Evolutionary conservation across 2,888 invertebrate species (phyloP).

Genomic region (Meganola albula): DNA sequence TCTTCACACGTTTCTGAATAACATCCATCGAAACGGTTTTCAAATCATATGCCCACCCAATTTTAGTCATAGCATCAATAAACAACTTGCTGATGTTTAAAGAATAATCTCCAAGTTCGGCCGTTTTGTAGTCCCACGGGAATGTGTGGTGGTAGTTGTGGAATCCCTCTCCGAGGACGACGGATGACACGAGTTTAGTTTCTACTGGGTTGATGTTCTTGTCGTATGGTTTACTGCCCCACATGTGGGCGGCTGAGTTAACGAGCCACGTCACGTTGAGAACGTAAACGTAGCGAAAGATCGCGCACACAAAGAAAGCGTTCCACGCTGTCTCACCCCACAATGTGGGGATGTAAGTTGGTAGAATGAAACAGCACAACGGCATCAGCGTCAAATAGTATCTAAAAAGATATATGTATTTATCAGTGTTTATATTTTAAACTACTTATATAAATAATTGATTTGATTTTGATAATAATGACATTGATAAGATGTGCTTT

Average conservation of each 20-base stretch:
- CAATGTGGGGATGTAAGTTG: conserved; percentile 83
- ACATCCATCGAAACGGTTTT: conserved; percentile 86
- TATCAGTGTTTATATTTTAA: too few relatives aligned
- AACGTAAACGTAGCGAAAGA: conserved; percentile 86
- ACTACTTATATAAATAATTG: too few relatives aligned
- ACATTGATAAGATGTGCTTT: too few relatives aligned
- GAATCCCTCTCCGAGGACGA: conserved; percentile 87
- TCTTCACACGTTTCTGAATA: conserved; percentile 82
- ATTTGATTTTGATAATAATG: too few relatives aligned
- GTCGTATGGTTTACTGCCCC: conserved; percentile 85
- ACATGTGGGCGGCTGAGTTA: conserved; percentile 91
- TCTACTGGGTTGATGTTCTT: conserved; percentile 85
- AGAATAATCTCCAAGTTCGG: conserved; percentile 84
- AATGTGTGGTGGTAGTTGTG: conserved; percentile 93
- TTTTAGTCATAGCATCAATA: conserved; percentile 86
- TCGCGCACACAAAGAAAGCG: conserved; percentile 81
- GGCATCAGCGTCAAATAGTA: conserved; percentile 86
- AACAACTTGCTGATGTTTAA: conserved; percentile 85
- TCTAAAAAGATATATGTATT: conserved; percentile 75
- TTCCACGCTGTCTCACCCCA: conserved; percentile 86
- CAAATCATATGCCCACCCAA: conserved; percentile 92
- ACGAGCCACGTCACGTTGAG: conserved; percentile 93
- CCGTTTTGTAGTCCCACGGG: conserved; percentile 91
- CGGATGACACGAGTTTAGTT: conserved; percentile 80
- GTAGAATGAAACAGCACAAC: conserved; percentile 85